Conservation (phyloP, 2,888 invertebrate genomes). For the Phengaris alcon region DNA sequence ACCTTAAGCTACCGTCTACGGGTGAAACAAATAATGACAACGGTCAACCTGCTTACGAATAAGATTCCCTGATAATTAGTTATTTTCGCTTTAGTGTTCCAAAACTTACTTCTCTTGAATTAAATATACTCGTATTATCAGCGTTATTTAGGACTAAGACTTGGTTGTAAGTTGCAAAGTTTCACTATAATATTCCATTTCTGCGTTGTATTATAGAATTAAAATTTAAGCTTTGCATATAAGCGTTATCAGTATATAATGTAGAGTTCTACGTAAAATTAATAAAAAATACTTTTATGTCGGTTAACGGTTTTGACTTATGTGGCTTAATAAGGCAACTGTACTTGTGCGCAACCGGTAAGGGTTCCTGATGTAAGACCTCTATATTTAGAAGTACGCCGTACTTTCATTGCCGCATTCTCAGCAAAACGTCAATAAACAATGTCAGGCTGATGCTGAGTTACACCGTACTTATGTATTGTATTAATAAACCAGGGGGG, state of each 20-base stretch:
- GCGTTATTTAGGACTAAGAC: too few relatives aligned
- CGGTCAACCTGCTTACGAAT: too few relatives aligned
- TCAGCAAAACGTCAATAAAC: constrained; percentile 50
- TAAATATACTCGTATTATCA: too few relatives aligned
- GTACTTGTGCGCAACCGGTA: constrained; percentile 48
- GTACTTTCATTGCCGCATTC: constrained; percentile 57
- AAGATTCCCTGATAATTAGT: too few relatives aligned
- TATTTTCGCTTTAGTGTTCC: too few relatives aligned
- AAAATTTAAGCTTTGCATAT: neutral
- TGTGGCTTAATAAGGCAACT: constrained; percentile 12
- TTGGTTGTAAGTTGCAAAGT: too few relatives aligned
- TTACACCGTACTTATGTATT: too few relatives aligned
- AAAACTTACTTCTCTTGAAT: too few relatives aligned
- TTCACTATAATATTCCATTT: too few relatives aligned
- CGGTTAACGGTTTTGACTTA: neutral
- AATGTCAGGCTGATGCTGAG: neutral
- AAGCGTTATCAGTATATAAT: neutral
- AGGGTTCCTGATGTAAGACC: constrained; percentile 47
- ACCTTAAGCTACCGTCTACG: constrained; percentile 1
- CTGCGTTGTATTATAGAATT: too few relatives aligned
- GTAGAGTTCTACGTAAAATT: neutral
- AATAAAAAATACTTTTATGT: constrained; percentile 4
- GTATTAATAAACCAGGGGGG: too few relatives aligned
- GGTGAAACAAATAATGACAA: neutral
- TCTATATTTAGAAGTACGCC: constrained; percentile 47